These are phyloP conservation scores for Hormaphis cornu DNA, from an alignment of 1,140 invertebrate species.

Conservation along the genomic window DNA sequence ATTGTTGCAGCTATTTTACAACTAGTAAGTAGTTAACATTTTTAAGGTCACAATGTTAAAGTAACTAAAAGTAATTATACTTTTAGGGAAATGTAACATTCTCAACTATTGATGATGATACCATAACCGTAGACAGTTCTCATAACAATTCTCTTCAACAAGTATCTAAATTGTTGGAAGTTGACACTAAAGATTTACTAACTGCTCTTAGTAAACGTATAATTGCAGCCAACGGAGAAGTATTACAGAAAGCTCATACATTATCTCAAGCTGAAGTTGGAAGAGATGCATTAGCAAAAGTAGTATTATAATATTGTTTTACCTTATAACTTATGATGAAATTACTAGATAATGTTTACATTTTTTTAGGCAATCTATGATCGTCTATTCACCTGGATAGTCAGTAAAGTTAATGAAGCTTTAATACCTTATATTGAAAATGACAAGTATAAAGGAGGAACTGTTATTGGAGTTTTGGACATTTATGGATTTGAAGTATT, in stretches of 20 bases:
- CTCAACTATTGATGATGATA: conserved; percentile 54
- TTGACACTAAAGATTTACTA: conserved; percentile 61
- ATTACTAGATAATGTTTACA: conserved; percentile 16
- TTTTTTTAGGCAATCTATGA: conserved; percentile 73
- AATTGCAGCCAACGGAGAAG: conserved; percentile 86
- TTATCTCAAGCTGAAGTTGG: conserved; percentile 75
- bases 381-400: conserved; percentile 85
- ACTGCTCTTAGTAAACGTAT: conserved; percentile 72
- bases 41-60: neutral
- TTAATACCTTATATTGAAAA: conserved; percentile 49
- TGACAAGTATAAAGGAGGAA: conserved; percentile 53
- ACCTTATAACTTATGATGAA: neutral
- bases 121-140: conserved; percentile 50
- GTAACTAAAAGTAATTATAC: neutral
- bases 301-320: conserved; percentile 38
- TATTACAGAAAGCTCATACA: conserved; percentile 86
- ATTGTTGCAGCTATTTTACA: conserved; percentile 82
- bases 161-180: conserved; percentile 52
- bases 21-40: conserved; percentile 53
- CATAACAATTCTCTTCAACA: conserved; percentile 51
- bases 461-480: conserved; percentile 88
- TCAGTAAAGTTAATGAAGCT: conserved; percentile 74
- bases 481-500: conserved; percentile 98
- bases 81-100: conserved; percentile 65
- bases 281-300: conserved; percentile 87